Conservation (phyloP, 64 coral and sea anemone species). For the Montipora efflorescens region DNA sequence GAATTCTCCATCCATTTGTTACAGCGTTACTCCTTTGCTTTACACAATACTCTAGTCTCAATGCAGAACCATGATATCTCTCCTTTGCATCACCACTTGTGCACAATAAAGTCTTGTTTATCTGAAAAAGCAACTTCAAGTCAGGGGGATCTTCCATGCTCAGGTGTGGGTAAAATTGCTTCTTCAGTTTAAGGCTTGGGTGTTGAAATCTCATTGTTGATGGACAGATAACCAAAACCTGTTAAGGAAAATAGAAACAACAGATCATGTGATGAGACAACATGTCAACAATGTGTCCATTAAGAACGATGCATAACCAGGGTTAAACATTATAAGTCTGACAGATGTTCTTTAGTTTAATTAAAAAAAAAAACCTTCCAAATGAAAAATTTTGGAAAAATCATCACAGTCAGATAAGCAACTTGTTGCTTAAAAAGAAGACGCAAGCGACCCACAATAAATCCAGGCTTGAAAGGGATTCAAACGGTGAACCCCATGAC, state of each 20-base stretch:
- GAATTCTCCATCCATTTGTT: neutral
- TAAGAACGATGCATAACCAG: too few relatives aligned
- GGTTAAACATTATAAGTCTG: too few relatives aligned
- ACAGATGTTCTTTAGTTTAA: too few relatives aligned
- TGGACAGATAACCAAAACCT: constrained; percentile 69
- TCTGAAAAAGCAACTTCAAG: constrained; percentile 27
- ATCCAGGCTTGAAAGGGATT: too few relatives aligned
- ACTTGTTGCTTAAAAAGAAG: too few relatives aligned
- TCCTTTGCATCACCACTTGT: neutral
- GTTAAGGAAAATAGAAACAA: neutral
- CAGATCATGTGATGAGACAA: too few relatives aligned
- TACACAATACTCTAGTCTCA: neutral
- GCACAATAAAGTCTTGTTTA: neutral
- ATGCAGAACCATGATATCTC: neutral
- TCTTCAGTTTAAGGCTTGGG: neutral
- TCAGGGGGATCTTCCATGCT: constrained; percentile 82
- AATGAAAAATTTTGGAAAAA: too few relatives aligned
- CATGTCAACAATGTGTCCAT: too few relatives aligned
- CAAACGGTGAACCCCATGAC: too few relatives aligned
- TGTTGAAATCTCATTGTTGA: constrained; percentile 60
- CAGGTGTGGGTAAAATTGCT: constrained; percentile 80
- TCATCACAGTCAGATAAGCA: too few relatives aligned
- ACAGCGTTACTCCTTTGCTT: neutral
- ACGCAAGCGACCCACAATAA: too few relatives aligned
- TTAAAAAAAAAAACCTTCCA: too few relatives aligned